Base-by-base conservation (phyloP, 2,888 invertebrate species). In the Junonia oenone region DNA sequence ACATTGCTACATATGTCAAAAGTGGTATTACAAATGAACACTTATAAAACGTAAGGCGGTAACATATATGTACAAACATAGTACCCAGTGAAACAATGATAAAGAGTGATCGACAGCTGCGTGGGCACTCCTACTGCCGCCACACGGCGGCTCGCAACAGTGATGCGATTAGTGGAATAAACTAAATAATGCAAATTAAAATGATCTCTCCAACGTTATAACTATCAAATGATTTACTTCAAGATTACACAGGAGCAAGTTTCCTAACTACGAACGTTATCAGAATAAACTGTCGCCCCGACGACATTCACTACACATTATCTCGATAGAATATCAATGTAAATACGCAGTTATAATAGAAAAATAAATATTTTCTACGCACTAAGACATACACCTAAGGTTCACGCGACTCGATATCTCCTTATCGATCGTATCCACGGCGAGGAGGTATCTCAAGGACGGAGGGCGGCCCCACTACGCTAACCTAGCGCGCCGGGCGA, bases 1-100 rank as follows among this genome's bases (percentile, higher is more conserved):
- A 90, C 90, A 89, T 85, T 84, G 90, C 90, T 91, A 90, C 91
- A 91, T 84, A 86, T 90, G 90, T 89, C 90, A 91, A 91, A 90
- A 86, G 90, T 90, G 90, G 91, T 91, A 91, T 91, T 91, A 91
- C 91, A 91, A 91, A 89, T 87, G 86, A 86, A 89, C 81, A 81
- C 84, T 86, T 88, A 88, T 83, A 85, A 74, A 85, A 84, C 79
- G 81, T 85, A 90, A 86, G 83, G 82, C 87, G 86, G 83, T 88
- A 86, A 88, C 86, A 86, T 87, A 88, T 88, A 87, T 88, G 83
- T 87, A 88, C 84, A 87, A 83, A 83, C 83, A 85, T 79, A 81
- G 77, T 81, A 85, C 83, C 84, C 82, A 79, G 83, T 81, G 86
- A 86, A 80, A 87, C 81, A 80, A 84, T 87, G 88, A 88, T 86